Percentiles rank a stretch among this genome's conserved stretches.
phyloP scores from a whole-genome alignment of 2,113 vertebrate species.

The Paedocypris sp. region DNA sequence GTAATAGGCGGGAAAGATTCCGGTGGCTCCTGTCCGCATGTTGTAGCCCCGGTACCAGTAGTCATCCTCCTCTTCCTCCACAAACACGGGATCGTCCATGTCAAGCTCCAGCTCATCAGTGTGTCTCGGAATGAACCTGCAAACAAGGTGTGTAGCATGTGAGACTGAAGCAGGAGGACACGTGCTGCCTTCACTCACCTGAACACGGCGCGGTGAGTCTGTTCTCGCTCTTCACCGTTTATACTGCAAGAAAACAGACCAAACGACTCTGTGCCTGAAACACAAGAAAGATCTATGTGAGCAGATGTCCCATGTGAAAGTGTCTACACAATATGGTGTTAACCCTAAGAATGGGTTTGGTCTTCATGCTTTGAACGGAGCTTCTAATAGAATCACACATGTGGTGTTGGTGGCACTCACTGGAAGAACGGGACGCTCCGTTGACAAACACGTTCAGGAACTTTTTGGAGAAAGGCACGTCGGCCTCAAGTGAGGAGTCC shows the following conservation, averaged over 20 bases:
- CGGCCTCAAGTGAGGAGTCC: constrained; percentile 85
- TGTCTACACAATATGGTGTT: not conserved
- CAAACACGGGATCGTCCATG: constrained; percentile 84
- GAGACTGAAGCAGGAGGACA: no score
- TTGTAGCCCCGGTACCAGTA: constrained; percentile 96
- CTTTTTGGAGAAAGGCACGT: constrained; percentile 95
- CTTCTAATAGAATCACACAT: no score
- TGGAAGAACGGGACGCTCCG: constrained; percentile 90
- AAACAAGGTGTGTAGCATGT: no score
- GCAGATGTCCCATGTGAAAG: not conserved
- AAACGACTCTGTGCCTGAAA: constrained; percentile 90
- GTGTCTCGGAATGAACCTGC: constrained; percentile 90
- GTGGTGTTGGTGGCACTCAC: no score
- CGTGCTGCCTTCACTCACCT: no score
- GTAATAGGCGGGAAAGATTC: constrained; percentile 92
- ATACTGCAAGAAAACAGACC: constrained; percentile 90
- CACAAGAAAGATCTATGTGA: constrained; percentile 19
- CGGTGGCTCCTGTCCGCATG: constrained; percentile 88
- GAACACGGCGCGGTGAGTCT: constrained; percentile 86
- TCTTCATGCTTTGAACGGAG: not conserved
- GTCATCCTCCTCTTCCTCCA: constrained; percentile 90
- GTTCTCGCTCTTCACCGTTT: constrained; percentile 86
- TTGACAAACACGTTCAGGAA: constrained; percentile 98
- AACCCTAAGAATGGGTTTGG: not conserved
- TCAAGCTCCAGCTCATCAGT: constrained; percentile 89